Evolutionary conservation across 2,797 vertebrate genomes (phyloP), one percentile per base, ranked within the genome.

Genomic region (Sebastes matsubarae): DNA sequence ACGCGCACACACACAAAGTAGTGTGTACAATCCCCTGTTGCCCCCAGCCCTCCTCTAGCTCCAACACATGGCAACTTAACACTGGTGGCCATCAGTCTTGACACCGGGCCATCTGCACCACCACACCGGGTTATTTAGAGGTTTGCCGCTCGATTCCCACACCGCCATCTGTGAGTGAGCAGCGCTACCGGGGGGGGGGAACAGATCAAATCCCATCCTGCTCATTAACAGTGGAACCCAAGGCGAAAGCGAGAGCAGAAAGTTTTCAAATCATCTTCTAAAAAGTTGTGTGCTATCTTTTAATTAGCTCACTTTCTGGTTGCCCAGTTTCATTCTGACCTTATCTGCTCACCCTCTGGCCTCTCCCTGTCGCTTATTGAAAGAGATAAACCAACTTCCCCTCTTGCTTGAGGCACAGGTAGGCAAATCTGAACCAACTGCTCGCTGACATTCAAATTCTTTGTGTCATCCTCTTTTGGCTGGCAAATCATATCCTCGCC

Each of bases 361-460:
- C 80, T 76, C 72, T 72, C 52, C 63, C 60, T n/a, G 73, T 67
- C 1, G 1, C 67, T 59, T 65, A 70, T 7, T 77, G 27, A 75
- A 29, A 52, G 4, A 75, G 68, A 88, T 81, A 74, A 81, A 75
- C 60, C 22, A 7, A 52, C 73, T 75, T 86, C 82, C 79, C 75
- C 72, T 38, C 30, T 12, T 38, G 79, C 83, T 86, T 18, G 4
- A 61, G 81, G 82, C 75, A 61, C 1, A 82, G 69, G 82, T 79
- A 90, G 67, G 80, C 32, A 88, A 87, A 89, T 89, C 68, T 22
- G 73, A 10, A 50, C 86, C 11, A 69, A 77, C 69, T 32, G 77
- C 84, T 79, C 58, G 68, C 77, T 63, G 68, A 83, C 84, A 92
- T 89, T 91, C 88, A 92, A 88, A 92, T 88, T 84, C 80, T 84